phyloP scores from a whole-genome alignment of 2,888 invertebrate genomes.

The Ophion obscuratus region DNA sequence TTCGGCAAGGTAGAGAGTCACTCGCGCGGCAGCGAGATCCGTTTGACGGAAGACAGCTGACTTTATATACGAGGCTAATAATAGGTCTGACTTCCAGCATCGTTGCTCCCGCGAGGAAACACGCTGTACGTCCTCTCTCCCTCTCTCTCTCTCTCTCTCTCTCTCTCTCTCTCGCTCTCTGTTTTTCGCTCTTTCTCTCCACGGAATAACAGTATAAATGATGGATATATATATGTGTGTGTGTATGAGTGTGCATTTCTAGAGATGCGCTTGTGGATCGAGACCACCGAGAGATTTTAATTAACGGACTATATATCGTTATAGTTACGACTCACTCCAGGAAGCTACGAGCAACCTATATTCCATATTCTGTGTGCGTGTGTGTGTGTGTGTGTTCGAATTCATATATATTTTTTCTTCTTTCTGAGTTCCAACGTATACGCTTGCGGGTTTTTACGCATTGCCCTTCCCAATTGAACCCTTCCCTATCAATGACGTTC shows the following conservation, averaged over 20 bases:
- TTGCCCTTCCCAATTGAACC: background rate
- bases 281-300: slow-evolving; percentile 58
- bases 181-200: slow-evolving; percentile 10
- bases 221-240: slow-evolving; percentile 19
- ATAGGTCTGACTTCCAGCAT: slow-evolving; percentile 61
- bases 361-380: background rate
- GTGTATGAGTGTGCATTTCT: background rate
- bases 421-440: background rate
- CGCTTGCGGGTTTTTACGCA: background rate
- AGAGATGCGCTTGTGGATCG: slow-evolving; percentile 30
- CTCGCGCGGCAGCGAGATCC: slow-evolving; percentile 6
- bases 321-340: slow-evolving; percentile 24
- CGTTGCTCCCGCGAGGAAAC: slow-evolving; percentile 54
- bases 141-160: slow-evolving; percentile 21
- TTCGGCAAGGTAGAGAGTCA: slow-evolving; percentile 41
- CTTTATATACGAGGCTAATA: slow-evolving; percentile 62
- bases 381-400: background rate
- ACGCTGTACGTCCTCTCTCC: slow-evolving; percentile 9
- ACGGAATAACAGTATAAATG: slow-evolving; percentile 31
- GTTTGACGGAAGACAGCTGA: slow-evolving; percentile 68
- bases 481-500: background rate
- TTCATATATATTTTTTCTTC: background rate
- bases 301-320: slow-evolving; percentile 49
- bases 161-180: background rate
- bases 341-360: slow-evolving; percentile 18